These are phyloP conservation scores for Oligia strigilis DNA, from an alignment of 2,888 invertebrate species.

Conservation along the genomic window DNA sequence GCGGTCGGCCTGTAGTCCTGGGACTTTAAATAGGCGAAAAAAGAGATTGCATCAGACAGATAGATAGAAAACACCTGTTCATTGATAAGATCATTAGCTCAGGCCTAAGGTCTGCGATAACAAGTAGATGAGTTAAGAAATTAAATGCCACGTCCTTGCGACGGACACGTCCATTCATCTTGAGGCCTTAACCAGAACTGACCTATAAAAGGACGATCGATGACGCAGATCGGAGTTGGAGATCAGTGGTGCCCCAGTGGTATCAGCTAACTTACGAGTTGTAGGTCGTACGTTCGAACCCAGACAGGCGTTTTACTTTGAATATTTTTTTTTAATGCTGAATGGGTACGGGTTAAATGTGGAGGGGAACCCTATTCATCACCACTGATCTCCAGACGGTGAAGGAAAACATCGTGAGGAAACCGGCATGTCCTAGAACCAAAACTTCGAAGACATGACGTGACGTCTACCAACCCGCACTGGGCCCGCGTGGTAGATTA, in stretches of 20 bases:
- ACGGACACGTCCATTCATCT: conserved; percentile 26
- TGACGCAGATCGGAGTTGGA: conserved; percentile 1
- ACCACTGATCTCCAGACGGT: background rate
- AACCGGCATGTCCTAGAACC: background rate
- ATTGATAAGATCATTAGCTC: conserved; percentile 28
- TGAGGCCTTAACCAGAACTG: background rate
- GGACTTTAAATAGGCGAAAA: background rate
- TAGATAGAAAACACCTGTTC: conserved; percentile 18
- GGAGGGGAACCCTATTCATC: background rate
- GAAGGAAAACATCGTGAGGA: background rate
- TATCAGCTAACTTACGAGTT: background rate
- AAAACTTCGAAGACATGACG: background rate
- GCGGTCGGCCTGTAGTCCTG: too few species aligned
- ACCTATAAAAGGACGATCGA: conserved; percentile 11
- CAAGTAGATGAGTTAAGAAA: background rate
- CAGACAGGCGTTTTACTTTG: background rate
- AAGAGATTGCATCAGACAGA: background rate
- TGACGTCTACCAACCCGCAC: background rate
- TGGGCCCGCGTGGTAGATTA: background rate
- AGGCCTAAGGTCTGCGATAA: background rate
- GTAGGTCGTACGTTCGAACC: background rate
- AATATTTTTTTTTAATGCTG: background rate
- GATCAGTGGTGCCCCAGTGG: background rate
- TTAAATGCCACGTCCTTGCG: conserved; percentile 31
- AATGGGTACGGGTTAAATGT: background rate